These are phyloP conservation scores for Paramormyrops hopkinsi DNA, from an alignment of 2,797 vertebrate genomes.

Conservation along the genomic window DNA sequence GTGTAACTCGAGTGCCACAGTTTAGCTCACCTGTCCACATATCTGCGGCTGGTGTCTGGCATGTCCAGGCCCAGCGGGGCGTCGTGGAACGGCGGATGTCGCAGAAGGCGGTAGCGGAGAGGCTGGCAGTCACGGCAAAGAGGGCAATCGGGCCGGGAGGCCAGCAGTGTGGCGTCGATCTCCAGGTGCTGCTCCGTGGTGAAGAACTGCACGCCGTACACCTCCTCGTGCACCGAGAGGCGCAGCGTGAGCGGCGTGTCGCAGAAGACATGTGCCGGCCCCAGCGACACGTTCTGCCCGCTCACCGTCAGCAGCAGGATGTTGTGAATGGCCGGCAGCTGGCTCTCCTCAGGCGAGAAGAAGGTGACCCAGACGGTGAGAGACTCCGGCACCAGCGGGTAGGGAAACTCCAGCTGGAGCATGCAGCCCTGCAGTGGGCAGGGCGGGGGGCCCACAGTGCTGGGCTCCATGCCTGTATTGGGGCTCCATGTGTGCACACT, in stretches of 20 bases:
- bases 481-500: conserved; percentile 96
- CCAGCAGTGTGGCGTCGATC: conserved; percentile 87
- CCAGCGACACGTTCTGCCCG: conserved; percentile 82
- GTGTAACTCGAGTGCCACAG: too few species aligned
- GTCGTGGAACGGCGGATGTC: conserved; percentile 74
- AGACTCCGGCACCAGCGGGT: conserved; percentile 79
- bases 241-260: conserved; percentile 85
- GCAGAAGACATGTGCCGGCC: conserved; percentile 89
- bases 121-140: conserved; percentile 74
- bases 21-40: conserved; percentile 80
- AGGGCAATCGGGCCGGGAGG: conserved; percentile 68
- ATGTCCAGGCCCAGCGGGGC: conserved; percentile 60
- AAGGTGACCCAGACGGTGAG: conserved; percentile 94
- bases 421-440: conserved; percentile 91
- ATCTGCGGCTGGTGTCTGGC: conserved; percentile 72
- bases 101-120: conserved; percentile 75
- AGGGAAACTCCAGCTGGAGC: conserved; percentile 83
- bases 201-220: conserved; percentile 89
- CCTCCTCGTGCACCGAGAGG: conserved; percentile 72
- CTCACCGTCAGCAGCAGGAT: conserved; percentile 78
- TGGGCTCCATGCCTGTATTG: conserved; percentile 71
- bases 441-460: conserved; percentile 70
- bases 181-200: conserved; percentile 93
- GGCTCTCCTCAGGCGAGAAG: conserved; percentile 79
- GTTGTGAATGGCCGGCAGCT: conserved; percentile 84